Evolutionary conservation across 2,888 invertebrate species (phyloP), one percentile per base, ranked within the genome.

Genomic region (Thereva nobilitata): DNA sequence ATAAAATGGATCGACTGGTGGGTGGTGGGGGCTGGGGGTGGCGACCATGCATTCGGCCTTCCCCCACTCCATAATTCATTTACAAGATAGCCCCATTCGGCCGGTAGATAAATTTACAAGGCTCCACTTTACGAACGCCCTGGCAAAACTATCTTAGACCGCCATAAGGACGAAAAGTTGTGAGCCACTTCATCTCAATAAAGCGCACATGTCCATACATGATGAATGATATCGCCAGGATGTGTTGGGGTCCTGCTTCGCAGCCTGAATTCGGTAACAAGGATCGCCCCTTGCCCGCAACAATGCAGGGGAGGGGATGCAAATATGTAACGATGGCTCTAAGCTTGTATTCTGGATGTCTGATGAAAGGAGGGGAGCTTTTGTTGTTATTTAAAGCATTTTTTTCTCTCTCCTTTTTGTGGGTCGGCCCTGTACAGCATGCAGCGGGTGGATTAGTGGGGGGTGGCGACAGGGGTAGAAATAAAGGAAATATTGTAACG

Each of bases 131-230:
- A 35, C 57, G 47, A 47, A 59, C 23, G 47, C 5, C 57, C n/a
- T n/a, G n/a, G n/a, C 23, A 23, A 23, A 38, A 59, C 47, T 59
- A 59, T 61, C 35, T 50, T 34, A 50, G 61, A 7, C 41, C 49
- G 49, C 50, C 40, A 41, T 42, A 49, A 41, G 23, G 23, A 23
- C 23, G 23, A 23, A 50, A 61, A 61, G 50, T 35, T 50, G 61
- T 40, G 7, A n/a, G 50, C 61, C 50, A 61, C 61, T 61, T 61
- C 61, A 61, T 61, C 61, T 61, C 61, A 61, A 61, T 61, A 61
- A 61, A 61, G 61, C 50, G 50, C 61, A 61, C 61, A 61, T 61
- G 61, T 50, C 61, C 41, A 61, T 61, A 61, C 61, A 61, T 61
- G 61, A 61, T 61, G 61, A 47, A 61, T 61, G 61, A 61, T 38